A percentile compares a stretch with the other conserved stretches of the same genome.
These are phyloP conservation scores for Elysia crispata DNA, from an alignment of 2,888 invertebrate species.

Conservation along the genomic window DNA sequence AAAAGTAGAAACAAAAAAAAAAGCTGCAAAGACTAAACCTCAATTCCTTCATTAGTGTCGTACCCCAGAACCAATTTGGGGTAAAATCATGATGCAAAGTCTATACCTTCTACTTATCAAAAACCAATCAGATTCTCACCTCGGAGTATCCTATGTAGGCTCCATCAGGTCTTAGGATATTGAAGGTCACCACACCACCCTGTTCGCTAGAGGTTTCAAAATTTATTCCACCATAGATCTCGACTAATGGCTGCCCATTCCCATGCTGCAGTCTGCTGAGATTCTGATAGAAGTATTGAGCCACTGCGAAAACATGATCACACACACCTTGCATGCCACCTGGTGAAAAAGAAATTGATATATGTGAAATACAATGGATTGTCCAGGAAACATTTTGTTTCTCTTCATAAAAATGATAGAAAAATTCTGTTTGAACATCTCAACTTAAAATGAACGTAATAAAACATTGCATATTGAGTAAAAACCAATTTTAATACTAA, in stretches of 20 bases:
- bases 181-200: conserved; percentile 93
- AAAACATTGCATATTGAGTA: no score
- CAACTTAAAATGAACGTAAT: no score
- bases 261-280: conserved; percentile 83
- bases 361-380: background rate
- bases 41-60: no score
- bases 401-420: no score
- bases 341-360: conserved; percentile 49
- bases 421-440: no score
- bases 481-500: no score
- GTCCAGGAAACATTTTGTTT: no score
- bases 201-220: conserved; percentile 82
- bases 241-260: conserved; percentile 85
- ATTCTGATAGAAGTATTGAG: conserved; percentile 84
- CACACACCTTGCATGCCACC: conserved; percentile 78
- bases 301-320: conserved; percentile 84
- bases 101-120: no score
- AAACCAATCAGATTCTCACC: conserved; percentile 78
- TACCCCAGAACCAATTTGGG: no score
- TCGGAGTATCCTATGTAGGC: conserved; percentile 92
- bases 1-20: no score
- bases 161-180: conserved; percentile 87
- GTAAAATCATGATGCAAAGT: no score
- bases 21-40: no score
- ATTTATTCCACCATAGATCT: conserved; percentile 82